These are phyloP conservation scores for Onychomys torridus DNA, from an alignment of 2,797 vertebrate species.

Conservation along the genomic window DNA sequence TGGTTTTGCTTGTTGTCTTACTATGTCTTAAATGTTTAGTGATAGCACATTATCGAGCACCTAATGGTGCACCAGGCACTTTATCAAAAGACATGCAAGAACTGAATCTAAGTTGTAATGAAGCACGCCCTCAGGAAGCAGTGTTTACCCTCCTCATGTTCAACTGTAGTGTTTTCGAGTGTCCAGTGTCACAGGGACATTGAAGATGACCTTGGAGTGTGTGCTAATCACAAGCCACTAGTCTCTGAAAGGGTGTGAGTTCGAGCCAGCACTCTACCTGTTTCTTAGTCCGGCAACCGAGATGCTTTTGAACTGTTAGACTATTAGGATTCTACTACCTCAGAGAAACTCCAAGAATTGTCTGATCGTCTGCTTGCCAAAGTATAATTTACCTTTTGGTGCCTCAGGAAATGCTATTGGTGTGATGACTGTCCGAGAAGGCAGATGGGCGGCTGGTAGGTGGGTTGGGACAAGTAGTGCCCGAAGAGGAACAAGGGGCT, in stretches of 20 bases:
- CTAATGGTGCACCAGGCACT: neutral
- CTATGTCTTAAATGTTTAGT: constrained; percentile 8
- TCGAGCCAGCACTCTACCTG: neutral
- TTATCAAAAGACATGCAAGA: neutral
- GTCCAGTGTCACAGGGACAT: neutral
- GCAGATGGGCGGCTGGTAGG: fast-evolving
- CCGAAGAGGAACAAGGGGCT: neutral
- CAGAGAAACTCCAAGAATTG: constrained; percentile 74
- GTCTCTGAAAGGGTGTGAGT: constrained; percentile 36
- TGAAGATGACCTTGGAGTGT: neutral
- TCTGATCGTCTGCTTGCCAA: constrained; percentile 60
- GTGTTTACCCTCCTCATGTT: neutral
- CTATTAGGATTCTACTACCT: constrained; percentile 82
- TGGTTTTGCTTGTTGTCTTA: neutral
- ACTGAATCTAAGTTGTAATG: neutral
- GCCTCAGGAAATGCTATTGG: neutral
- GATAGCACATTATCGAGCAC: neutral
- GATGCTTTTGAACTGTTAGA: constrained; percentile 58
- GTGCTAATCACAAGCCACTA: neutral
- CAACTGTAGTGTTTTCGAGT: constrained; percentile 40
- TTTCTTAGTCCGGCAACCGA: constrained; percentile 10
- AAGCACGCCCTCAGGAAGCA: neutral
- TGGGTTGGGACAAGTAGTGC: neutral
- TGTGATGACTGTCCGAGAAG: neutral
- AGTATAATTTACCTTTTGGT: constrained; percentile 22